Percentiles rank a stretch among this genome's conserved stretches.
Evolutionary conservation across 64 coral and sea anemone species (phyloP).

Genomic region (Anthopleura sola): DNA sequence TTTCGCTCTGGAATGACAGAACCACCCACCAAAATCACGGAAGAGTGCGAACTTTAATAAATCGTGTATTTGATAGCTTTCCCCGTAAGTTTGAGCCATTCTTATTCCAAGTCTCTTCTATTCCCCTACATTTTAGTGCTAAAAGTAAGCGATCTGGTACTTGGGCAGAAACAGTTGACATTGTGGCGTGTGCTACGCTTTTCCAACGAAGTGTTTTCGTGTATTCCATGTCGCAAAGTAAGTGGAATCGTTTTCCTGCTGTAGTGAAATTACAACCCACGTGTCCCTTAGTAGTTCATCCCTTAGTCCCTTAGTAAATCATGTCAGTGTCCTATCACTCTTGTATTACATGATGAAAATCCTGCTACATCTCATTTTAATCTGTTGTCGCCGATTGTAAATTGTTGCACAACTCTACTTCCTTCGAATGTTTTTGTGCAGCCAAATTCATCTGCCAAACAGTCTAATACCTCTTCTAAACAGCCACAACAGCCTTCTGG

Average conservation of each 20-base stretch:
- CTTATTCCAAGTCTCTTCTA: conserved; percentile 8
- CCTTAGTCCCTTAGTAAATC: too few species aligned
- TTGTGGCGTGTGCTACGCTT: too few species aligned
- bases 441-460: conserved; percentile 13
- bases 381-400: conserved; percentile 33
- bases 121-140: background rate
- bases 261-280: conserved; percentile 15
- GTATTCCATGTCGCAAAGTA: conserved; percentile 4
- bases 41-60: background rate
- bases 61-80: conserved; percentile 10
- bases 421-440: conserved; percentile 27
- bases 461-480: background rate
- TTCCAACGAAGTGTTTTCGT: too few species aligned
- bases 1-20: conserved; percentile 11
- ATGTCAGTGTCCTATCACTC: conserved; percentile 33
- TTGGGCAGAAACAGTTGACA: conserved; percentile 34
- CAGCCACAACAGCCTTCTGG: too few species aligned
- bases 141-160: conserved; percentile 23
- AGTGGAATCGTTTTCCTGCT: conserved; percentile 16
- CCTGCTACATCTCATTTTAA: conserved; percentile 41
- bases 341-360: conserved; percentile 32
- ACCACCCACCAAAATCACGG: conserved; percentile 12
- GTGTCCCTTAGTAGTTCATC: background rate
- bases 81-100: conserved; percentile 15
- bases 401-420: conserved; percentile 23